These are phyloP conservation scores for Platygyra sinensis DNA, from an alignment of 64 coral and sea anemone genomes.

Conservation along the genomic window DNA sequence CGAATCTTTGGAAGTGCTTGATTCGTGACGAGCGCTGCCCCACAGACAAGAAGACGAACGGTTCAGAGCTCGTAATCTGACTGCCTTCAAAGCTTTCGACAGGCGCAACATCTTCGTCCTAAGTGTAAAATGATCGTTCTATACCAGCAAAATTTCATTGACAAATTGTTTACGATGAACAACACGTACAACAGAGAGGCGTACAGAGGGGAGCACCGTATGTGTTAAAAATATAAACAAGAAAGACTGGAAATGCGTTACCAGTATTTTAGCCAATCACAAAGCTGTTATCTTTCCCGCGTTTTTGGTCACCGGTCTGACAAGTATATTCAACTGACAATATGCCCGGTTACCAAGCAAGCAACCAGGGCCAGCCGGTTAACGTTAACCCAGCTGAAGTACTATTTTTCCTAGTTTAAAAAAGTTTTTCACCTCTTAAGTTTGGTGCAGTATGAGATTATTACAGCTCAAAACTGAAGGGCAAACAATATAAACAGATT, in stretches of 20 bases:
- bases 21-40: background rate
- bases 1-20: background rate
- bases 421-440: too few relatives aligned
- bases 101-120: conserved; percentile 16
- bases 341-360: too few relatives aligned
- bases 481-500: too few relatives aligned
- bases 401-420: too few relatives aligned
- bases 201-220: background rate
- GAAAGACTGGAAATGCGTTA: background rate
- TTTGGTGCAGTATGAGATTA: too few relatives aligned
- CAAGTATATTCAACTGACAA: background rate
- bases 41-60: background rate
- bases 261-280: background rate
- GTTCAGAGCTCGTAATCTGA: background rate
- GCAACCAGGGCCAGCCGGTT: too few relatives aligned
- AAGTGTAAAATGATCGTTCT: background rate
- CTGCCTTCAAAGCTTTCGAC: conserved; percentile 8
- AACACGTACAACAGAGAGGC: background rate
- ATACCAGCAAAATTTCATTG: background rate
- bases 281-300: background rate
- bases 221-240: background rate
- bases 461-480: too few relatives aligned
- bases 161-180: background rate
- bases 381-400: too few relatives aligned
- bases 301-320: background rate